phyloP scores from a whole-genome alignment of 1,140 invertebrate genomes.

The Drosophila mojavensis region DNA sequence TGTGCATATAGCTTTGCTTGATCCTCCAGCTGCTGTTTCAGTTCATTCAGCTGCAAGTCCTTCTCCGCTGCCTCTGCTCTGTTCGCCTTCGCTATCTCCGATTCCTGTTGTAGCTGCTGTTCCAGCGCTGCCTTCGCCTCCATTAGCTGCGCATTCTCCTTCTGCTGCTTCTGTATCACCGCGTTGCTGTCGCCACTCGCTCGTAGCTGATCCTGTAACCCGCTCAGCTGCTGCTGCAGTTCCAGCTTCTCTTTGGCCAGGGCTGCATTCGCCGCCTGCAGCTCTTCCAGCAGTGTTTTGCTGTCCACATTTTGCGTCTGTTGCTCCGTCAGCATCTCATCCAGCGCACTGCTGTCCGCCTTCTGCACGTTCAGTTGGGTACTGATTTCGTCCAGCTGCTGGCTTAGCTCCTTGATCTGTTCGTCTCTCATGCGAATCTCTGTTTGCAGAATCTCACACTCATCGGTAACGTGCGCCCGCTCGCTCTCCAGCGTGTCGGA shows the following conservation, averaged over 20 bases:
- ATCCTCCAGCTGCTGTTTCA: not conserved
- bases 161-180: constrained; percentile 5
- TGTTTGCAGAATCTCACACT: constrained; percentile 64
- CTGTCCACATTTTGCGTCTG: constrained; percentile 25
- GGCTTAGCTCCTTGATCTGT: constrained; percentile 60
- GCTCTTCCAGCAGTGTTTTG: constrained; percentile 38
- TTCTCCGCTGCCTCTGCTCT: not conserved
- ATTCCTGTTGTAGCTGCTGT: constrained; percentile 18
- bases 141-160: constrained; percentile 10
- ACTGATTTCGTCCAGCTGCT: constrained; percentile 64
- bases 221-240: constrained; percentile 78
- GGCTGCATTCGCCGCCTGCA: constrained; percentile 5
- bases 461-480: constrained; percentile 56
- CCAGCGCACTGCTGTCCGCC: constrained; percentile 77
- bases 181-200: constrained; percentile 6
- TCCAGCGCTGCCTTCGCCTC: constrained; percentile 8
- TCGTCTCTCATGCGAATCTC: constrained; percentile 66
- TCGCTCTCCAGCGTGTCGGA: constrained; percentile 60
- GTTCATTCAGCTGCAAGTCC: not conserved
- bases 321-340: constrained; percentile 71
- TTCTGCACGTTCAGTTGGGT: constrained; percentile 81
- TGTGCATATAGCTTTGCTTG: not conserved
- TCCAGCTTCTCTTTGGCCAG: constrained; percentile 70
- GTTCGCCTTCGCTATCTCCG: constrained; percentile 3
- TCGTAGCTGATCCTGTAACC: constrained; percentile 55